Evolutionary conservation across 1,140 invertebrate species (phyloP), one percentile per base, ranked within the genome.

Genomic region (Drosophila tropicalis): DNA sequence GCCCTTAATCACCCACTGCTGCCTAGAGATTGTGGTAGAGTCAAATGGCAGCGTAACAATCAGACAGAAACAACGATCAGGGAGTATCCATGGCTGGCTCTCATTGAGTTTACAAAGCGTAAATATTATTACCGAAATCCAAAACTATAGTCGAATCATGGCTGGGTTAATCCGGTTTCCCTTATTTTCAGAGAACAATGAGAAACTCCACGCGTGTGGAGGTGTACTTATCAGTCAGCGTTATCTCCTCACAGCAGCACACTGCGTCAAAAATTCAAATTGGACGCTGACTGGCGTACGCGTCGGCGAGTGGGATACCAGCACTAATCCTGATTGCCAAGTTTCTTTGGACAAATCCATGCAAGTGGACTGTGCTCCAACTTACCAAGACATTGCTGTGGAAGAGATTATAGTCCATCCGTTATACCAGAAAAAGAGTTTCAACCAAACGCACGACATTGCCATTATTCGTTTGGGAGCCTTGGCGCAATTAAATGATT

Each of bases 61-160:
- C 95, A 94, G 5, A 92, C 93, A 60, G 85, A 92, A 2, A 94
- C 95, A 0, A 93, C 93, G 0, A 91, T 95, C 5, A 94, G 94
- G 62, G 95, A 95, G 81, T 96, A 94, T 79, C 95, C 95, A 0
- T 96, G 95, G 95, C 94, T 95, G 94, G 93, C 93, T 0, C 90
- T 95, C 0, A 75, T 96, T 17, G 90, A 90, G 54, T 91, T 82
- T 54, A 81, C 74, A 10, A 81, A 76, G 62, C 65, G 90, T 91
- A 67, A 56, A 75, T 76, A 17, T 19, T 32, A 1, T 3, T 22
- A 29, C 1, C 19, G 29, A 29, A 29, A 29, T 6, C 29, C 29
- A 29, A 29, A 29, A 5, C 29, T 29, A 6, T 29, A 6, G 29
- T 5, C 5, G 29, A 29, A 29, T 61, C 4, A 40, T 62, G 39